Percentiles rank a stretch among this genome's conserved stretches.
Conservation (phyloP, 1,140 invertebrate species). For the Plodia interpunctella region DNA sequence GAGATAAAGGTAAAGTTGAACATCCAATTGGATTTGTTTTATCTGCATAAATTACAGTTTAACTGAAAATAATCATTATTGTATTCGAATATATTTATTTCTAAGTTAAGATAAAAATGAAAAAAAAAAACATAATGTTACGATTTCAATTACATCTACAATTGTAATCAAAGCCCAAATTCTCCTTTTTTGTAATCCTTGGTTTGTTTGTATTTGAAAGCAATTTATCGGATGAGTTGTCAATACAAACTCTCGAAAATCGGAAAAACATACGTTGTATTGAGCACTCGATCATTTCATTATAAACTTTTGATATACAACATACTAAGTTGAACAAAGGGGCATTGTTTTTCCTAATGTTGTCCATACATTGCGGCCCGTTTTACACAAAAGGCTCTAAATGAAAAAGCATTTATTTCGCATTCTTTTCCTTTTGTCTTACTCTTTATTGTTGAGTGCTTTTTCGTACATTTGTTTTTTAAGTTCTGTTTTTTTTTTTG, state of each 20-base stretch:
- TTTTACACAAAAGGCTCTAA: slow-evolving; percentile 50
- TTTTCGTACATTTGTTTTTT: not conserved
- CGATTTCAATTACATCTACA: not conserved
- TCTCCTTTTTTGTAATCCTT: not conserved
- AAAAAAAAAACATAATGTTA: no score
- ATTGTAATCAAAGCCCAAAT: not conserved
- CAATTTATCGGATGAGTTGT: not conserved
- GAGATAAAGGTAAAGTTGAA: no score
- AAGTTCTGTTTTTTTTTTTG: not conserved
- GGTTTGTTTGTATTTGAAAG: not conserved
- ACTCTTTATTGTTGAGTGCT: slow-evolving; percentile 3
- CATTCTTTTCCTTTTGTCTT: slow-evolving; percentile 40
- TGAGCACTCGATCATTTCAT: slow-evolving; percentile 36
- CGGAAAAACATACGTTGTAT: not conserved
- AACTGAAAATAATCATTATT: no score
- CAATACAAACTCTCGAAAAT: not conserved
- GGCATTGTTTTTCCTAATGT: slow-evolving; percentile 58
- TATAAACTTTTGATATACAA: slow-evolving; percentile 40
- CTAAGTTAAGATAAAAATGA: no score
- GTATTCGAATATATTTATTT: no score
- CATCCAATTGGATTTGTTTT: no score
- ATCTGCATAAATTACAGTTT: no score
- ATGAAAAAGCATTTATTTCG: slow-evolving; percentile 60
- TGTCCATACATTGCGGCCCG: slow-evolving; percentile 49
- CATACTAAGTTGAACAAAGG: slow-evolving; percentile 39